These are phyloP conservation scores for Keiferia lycopersicella DNA, from an alignment of 2,888 invertebrate genomes.

Conservation along the genomic window DNA sequence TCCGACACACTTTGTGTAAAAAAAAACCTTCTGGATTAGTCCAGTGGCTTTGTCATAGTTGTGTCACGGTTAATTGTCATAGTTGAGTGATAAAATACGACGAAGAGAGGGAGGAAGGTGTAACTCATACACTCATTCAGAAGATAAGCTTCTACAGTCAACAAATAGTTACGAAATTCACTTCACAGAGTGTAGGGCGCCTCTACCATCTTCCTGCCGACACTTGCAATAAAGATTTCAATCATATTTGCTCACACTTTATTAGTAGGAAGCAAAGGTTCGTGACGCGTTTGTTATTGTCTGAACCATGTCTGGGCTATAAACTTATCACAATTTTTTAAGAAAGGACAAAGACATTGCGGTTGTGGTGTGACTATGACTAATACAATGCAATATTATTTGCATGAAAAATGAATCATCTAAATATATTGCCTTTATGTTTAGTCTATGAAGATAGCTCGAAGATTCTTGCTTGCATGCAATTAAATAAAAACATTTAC, in stretches of 20 bases:
- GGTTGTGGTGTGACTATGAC: constrained; percentile 65
- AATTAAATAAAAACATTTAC: neutral
- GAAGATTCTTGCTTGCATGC: constrained; percentile 26
- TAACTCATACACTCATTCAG: no score
- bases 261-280: constrained; percentile 16
- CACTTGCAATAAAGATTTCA: constrained; percentile 19
- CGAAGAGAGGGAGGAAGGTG: no score
- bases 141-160: no score
- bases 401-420: constrained; percentile 54
- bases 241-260: constrained; percentile 22
- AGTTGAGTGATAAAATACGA: no score
- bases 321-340: constrained; percentile 56
- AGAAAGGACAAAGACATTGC: constrained; percentile 68
- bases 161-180: no score
- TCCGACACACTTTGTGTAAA: no score
- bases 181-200: no score
- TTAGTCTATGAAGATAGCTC: constrained; percentile 18
- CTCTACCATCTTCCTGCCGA: neutral
- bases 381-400: constrained; percentile 51
- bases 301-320: constrained; percentile 59
- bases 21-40: no score
- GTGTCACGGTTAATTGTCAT: no score
- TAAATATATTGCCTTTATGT: constrained; percentile 19
- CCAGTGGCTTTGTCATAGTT: no score
- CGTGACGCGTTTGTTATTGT: constrained; percentile 47